Percentiles rank a stretch among this genome's conserved stretches.
phyloP scores from a whole-genome alignment of 2,113 vertebrate genomes.

The Ailuropoda melanoleuca region DNA sequence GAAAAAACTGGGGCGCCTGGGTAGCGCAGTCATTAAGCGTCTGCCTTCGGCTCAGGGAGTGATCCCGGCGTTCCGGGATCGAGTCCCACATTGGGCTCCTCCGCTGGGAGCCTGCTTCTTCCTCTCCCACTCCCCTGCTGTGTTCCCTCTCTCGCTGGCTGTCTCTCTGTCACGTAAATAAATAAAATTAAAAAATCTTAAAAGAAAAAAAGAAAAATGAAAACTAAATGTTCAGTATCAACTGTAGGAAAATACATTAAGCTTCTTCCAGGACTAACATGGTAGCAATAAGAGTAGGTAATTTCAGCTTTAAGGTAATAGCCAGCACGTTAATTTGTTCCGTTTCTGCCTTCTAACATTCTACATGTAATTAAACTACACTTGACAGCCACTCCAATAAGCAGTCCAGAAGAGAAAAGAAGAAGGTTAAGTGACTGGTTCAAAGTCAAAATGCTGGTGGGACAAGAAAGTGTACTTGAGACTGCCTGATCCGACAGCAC shows the following conservation, averaged over 20 bases:
- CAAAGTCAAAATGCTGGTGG: background rate
- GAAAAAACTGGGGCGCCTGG: too few species aligned
- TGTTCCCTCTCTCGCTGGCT: too few species aligned
- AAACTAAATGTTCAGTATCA: background rate
- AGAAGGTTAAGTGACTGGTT: background rate
- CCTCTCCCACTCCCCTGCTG: too few species aligned
- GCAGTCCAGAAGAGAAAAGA: background rate
- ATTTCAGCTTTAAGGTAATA: background rate
- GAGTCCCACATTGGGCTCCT: too few species aligned
- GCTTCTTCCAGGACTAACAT: background rate
- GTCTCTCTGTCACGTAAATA: too few species aligned
- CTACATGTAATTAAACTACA: background rate
- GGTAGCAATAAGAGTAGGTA: background rate
- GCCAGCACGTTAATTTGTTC: background rate
- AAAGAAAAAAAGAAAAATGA: background rate
- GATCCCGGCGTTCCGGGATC: too few species aligned
- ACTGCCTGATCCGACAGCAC: background rate
- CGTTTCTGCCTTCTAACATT: background rate
- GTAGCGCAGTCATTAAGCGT: too few species aligned
- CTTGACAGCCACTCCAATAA: background rate
- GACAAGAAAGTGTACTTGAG: background rate
- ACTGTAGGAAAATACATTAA: background rate
- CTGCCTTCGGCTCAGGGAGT: too few species aligned
- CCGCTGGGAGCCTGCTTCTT: too few species aligned
- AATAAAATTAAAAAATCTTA: too few species aligned